phyloP scores from a whole-genome alignment of 2,888 invertebrate genomes.

The Ariolimax columbianus region DNA sequence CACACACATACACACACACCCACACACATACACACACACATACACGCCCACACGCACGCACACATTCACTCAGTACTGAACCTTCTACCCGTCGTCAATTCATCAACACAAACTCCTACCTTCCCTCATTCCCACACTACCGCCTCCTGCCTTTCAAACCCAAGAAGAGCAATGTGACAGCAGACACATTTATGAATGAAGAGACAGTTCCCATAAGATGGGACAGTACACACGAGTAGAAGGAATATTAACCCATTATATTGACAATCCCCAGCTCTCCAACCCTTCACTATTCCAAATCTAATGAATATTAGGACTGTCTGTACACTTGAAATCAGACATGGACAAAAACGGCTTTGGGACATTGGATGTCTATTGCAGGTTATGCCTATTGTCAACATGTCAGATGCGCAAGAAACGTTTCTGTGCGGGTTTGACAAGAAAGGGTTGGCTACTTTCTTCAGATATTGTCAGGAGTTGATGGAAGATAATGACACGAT shows the following conservation, averaged over 20 bases:
- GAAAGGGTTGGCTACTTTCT: conserved; percentile 5
- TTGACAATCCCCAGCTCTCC: neutral
- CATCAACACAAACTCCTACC: too few relatives aligned
- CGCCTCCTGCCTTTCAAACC: neutral
- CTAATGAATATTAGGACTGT: conserved; percentile 13
- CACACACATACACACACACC: too few relatives aligned
- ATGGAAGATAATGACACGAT: neutral
- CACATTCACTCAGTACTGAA: neutral
- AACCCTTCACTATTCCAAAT: conserved; percentile 2
- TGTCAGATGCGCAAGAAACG: neutral
- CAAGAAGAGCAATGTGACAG: neutral
- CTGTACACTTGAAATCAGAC: neutral
- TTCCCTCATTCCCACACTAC: neutral
- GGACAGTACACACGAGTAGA: conserved; percentile 6
- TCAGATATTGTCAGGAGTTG: neutral
- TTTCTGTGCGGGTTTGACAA: neutral
- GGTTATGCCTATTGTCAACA: neutral
- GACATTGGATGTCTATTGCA: neutral
- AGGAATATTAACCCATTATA: conserved; percentile 13
- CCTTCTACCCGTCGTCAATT: too few relatives aligned
- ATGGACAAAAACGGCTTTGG: neutral
- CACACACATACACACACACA: neutral
- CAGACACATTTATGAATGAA: neutral
- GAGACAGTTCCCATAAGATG: neutral
- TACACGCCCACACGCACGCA: neutral